A percentile compares a stretch with the other conserved stretches of the same genome.
Evolutionary conservation across 2,888 invertebrate species (phyloP).

Genomic region (Cheilosia variabilis): DNA sequence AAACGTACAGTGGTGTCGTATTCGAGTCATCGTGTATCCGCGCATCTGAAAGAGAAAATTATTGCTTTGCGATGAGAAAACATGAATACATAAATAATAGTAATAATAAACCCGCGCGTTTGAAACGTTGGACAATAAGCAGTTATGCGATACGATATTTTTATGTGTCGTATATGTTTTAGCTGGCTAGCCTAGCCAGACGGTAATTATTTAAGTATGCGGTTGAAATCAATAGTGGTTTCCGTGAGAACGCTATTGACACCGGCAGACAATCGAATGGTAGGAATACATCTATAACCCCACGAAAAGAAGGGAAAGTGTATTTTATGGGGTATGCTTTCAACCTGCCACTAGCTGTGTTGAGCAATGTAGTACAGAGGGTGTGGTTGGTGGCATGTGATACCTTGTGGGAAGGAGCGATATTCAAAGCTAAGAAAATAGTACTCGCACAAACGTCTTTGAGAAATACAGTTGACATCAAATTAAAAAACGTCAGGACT

Average conservation of each 20-base stretch:
- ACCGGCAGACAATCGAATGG: background rate
- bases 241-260: conserved; percentile 27
- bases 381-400: background rate
- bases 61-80: conserved; percentile 23
- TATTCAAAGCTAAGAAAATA: too few relatives aligned
- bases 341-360: background rate
- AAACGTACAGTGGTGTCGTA: conserved; percentile 74
- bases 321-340: background rate
- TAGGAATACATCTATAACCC: background rate
- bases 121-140: conserved; percentile 17
- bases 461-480: too few relatives aligned
- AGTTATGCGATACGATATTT: conserved; percentile 26
- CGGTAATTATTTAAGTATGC: conserved; percentile 37
- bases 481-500: too few relatives aligned
- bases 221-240: conserved; percentile 66
- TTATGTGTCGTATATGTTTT: conserved; percentile 18
- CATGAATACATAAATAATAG: conserved; percentile 14
- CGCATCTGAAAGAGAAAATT: conserved; percentile 69
- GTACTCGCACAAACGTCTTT: too few relatives aligned
- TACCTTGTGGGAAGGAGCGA: background rate
- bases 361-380: background rate
- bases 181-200: conserved; percentile 19
- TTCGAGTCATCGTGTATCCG: conserved; percentile 65
- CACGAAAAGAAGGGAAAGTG: background rate
- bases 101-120: background rate